Percentiles rank a stretch among this genome's conserved stretches.
Conservation (phyloP, 30 jellyfish, hydroid and myxozoan species). For the Catostylus mosaicus region DNA sequence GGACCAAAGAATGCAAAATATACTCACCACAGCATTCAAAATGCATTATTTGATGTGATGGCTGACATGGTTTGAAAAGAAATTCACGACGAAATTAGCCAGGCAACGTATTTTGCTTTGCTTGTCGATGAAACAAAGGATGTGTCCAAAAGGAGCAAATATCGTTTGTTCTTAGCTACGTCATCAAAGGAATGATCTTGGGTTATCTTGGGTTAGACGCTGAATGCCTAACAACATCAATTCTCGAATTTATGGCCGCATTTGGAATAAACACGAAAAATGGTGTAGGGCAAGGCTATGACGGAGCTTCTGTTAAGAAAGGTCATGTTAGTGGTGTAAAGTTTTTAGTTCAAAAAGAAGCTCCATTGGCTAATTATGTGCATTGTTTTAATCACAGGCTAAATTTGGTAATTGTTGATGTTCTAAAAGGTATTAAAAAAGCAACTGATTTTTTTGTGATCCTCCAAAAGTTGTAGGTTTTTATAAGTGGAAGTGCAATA, state of each 20-base stretch:
- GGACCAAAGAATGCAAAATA: slow-evolving; percentile 46
- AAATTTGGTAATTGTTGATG: slow-evolving; percentile 26
- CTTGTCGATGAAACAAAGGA: slow-evolving; percentile 51
- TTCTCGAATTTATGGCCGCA: slow-evolving; percentile 26
- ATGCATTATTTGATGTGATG: slow-evolving; percentile 22
- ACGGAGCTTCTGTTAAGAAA: slow-evolving; percentile 41
- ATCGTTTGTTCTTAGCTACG: slow-evolving; percentile 14
- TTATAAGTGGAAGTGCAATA: not conserved
- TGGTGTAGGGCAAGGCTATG: slow-evolving; percentile 27
- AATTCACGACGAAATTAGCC: slow-evolving; percentile 12
- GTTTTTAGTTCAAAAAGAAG: slow-evolving; percentile 16
- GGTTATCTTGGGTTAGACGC: slow-evolving; percentile 4
- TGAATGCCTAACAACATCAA: slow-evolving; percentile 24
- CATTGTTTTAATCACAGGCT: slow-evolving; percentile 35
- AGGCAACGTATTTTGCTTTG: slow-evolving; percentile 17
- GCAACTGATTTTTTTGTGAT: not conserved
- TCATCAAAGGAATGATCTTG: not conserved
- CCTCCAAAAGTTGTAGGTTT: not conserved
- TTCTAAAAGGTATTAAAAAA: slow-evolving; percentile 7
- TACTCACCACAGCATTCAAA: slow-evolving; percentile 37
- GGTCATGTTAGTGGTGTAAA: slow-evolving; percentile 52
- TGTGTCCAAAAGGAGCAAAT: slow-evolving; percentile 26
- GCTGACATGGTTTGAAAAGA: slow-evolving; percentile 31
- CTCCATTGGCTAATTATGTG: slow-evolving; percentile 46
- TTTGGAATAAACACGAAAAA: slow-evolving; percentile 30